phyloP scores from a whole-genome alignment of 23 tunicate species.

The Phallusia fumigata region DNA sequence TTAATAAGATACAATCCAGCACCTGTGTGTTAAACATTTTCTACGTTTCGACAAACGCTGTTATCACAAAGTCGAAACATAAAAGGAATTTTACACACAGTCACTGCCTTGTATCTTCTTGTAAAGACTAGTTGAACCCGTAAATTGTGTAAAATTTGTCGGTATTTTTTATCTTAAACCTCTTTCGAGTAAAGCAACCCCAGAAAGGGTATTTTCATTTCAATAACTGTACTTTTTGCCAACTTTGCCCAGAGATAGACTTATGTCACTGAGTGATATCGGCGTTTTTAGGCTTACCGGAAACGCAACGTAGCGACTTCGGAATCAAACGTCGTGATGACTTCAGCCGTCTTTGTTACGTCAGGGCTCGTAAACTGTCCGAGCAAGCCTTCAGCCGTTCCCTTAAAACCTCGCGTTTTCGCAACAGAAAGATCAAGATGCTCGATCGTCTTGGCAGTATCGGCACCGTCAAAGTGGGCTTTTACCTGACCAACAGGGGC shows the following conservation, averaged over 20 bases:
- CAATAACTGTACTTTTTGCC: no score
- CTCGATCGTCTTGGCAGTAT: background rate
- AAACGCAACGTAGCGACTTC: background rate
- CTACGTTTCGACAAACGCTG: no score
- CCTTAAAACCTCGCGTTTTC: slow-evolving; percentile 1
- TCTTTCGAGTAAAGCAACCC: no score
- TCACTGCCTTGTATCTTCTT: no score
- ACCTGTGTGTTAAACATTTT: no score
- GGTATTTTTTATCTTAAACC: no score
- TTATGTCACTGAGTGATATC: no score
- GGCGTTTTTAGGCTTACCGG: background rate
- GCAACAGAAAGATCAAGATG: slow-evolving; percentile 32
- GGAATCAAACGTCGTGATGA: background rate
- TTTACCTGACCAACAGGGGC: background rate
- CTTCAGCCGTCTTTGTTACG: background rate
- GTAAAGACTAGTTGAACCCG: no score
- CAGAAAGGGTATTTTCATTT: no score
- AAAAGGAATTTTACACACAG: background rate
- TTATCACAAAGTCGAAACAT: no score
- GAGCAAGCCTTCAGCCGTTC: slow-evolving; percentile 4
- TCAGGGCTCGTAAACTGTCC: slow-evolving; percentile 20
- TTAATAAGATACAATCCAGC: background rate
- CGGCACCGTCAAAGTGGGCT: background rate
- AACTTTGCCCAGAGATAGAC: no score
- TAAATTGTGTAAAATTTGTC: no score